Percentiles rank a stretch among this genome's conserved stretches.
Evolutionary conservation across 2,797 vertebrate species (phyloP).

Genomic region (Cynopterus sphinx): DNA sequence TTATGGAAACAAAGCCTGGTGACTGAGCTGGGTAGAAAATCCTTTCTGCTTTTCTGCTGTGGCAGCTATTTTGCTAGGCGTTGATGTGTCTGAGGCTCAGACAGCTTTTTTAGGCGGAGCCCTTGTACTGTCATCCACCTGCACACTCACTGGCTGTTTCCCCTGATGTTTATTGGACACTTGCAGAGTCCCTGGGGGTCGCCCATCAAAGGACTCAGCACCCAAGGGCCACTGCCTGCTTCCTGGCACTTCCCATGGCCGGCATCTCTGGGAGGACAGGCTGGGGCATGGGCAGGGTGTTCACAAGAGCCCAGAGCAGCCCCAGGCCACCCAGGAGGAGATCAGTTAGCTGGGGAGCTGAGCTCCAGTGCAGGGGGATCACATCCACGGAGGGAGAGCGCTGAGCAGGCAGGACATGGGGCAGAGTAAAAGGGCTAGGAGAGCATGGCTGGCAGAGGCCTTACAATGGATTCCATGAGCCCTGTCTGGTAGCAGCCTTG

Average conservation of each 20-base stretch:
- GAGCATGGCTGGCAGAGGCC: neutral
- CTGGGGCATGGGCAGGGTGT: neutral
- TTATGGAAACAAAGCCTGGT: too few relatives aligned
- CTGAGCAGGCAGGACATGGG: neutral
- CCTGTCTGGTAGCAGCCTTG: neutral
- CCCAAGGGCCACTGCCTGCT: neutral
- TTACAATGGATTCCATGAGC: neutral
- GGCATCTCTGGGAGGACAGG: neutral
- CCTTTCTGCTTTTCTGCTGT: neutral
- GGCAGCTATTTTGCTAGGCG: neutral
- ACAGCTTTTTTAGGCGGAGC: neutral
- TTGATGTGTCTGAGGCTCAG: neutral
- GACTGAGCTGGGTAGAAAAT: neutral
- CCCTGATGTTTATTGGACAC: neutral
- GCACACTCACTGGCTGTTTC: neutral
- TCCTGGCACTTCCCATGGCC: neutral
- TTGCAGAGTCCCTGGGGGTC: neutral
- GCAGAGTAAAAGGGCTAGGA: neutral
- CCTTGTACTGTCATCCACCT: neutral
- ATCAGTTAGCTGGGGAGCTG: neutral
- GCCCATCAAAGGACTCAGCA: neutral
- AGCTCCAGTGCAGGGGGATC: neutral
- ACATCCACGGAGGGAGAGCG: neutral
- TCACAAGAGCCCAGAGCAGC: neutral
- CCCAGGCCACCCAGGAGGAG: neutral